Conservation (phyloP, 2,797 vertebrate genomes). For the Hirundo rustica region DNA sequence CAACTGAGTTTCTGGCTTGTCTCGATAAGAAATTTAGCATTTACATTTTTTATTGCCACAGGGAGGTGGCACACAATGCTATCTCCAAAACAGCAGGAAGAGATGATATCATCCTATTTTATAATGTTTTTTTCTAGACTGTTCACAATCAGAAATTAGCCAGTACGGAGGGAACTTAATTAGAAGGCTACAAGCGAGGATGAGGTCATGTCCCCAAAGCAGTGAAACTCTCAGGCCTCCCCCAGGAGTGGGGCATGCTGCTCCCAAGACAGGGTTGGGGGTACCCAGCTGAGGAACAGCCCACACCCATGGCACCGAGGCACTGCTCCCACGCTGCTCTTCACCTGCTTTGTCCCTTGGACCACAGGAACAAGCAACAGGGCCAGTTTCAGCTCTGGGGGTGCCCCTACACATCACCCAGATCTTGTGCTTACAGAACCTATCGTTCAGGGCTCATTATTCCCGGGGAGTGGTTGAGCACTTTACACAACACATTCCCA, state of each 20-base stretch:
- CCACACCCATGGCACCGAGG: rapidly evolving
- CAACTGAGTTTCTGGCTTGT: conserved; percentile 8
- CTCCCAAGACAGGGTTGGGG: background rate
- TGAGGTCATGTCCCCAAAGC: background rate
- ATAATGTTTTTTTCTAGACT: background rate
- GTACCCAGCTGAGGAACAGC: rapidly evolving
- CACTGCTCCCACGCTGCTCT: background rate
- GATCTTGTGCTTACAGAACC: rapidly evolving
- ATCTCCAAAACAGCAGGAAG: conserved; percentile 42
- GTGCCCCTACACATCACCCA: background rate
- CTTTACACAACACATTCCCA: background rate
- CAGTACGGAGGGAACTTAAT: background rate
- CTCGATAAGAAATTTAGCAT: conserved; percentile 15
- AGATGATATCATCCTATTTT: conserved; percentile 8
- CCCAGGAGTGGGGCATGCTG: background rate
- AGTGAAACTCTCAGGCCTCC: background rate
- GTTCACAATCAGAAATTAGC: background rate
- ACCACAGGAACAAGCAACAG: background rate
- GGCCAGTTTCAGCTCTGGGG: background rate
- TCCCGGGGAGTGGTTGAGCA: background rate
- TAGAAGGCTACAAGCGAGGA: background rate
- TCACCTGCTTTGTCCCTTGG: background rate
- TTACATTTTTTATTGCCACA: conserved; percentile 34
- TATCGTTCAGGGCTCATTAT: background rate
- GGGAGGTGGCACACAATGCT: conserved; percentile 29